A percentile compares a stretch with the other conserved stretches of the same genome.
Conservation (phyloP, 2,888 invertebrate genomes). For the Tromatobia lineatoria region DNA sequence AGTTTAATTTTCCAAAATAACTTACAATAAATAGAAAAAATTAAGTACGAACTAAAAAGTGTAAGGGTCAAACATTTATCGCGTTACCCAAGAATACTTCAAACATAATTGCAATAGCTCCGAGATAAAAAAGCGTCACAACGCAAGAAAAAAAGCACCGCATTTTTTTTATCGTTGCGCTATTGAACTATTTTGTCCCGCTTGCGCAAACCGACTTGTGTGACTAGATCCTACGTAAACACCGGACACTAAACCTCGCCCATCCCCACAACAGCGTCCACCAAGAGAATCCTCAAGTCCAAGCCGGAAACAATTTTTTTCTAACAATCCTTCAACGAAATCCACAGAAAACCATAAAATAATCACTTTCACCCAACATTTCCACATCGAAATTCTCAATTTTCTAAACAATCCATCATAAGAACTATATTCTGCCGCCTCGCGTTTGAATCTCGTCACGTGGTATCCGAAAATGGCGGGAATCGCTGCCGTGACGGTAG, state of each 20-base stretch:
- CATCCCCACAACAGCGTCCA: neutral
- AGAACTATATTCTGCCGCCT: constrained; percentile 33
- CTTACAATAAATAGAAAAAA: neutral
- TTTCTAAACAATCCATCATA: neutral
- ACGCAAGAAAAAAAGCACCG: neutral
- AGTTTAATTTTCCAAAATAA: neutral
- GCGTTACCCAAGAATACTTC: neutral
- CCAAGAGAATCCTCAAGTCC: neutral
- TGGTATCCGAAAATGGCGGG: constrained; percentile 75
- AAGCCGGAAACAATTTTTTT: neutral
- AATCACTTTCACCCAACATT: neutral
- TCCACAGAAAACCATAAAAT: neutral
- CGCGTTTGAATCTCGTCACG: constrained; percentile 71
- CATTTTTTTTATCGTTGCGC: neutral
- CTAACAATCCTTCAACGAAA: neutral
- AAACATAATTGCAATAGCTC: neutral
- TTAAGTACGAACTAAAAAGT: too few relatives aligned
- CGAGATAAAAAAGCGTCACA: neutral
- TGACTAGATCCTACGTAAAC: constrained; percentile 7
- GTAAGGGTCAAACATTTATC: too few relatives aligned
- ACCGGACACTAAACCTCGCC: neutral
- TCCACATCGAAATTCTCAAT: neutral
- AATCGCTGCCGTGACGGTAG: constrained; percentile 77
- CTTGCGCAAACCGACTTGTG: constrained; percentile 8
- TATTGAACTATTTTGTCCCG: neutral